Conservation (phyloP, 1,140 invertebrate genomes). For the Eurosta solidaginis region DNA sequence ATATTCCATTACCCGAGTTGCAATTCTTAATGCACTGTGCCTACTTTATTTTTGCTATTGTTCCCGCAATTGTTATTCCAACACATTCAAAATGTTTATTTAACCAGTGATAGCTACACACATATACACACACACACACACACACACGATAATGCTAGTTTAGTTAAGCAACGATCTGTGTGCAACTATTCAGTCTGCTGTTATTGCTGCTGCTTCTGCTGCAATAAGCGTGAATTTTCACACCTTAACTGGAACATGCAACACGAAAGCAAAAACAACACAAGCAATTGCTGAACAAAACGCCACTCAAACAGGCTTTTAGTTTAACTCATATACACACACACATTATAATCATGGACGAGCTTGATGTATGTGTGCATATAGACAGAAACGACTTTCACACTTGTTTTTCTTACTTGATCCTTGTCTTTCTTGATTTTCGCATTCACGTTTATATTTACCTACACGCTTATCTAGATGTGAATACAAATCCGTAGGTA, state of each 20-base stretch:
- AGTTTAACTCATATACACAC: background rate
- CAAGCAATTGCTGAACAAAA: background rate
- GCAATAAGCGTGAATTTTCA: conserved; percentile 20
- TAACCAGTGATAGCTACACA: no score
- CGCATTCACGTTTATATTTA: background rate
- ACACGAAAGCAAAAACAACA: background rate
- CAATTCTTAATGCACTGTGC: background rate
- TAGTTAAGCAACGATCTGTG: no score
- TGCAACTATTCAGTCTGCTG: no score
- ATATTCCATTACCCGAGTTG: background rate
- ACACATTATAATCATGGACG: background rate
- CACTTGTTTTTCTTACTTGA: background rate
- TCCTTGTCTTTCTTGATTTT: background rate
- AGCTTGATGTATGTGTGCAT: background rate
- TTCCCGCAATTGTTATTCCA: background rate
- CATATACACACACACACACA: no score
- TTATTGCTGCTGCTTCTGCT: background rate
- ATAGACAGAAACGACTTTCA: background rate
- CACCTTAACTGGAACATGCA: conserved; percentile 19
- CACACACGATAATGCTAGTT: no score
- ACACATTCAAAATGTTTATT: no score
- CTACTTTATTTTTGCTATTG: background rate
- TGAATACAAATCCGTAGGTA: background rate
- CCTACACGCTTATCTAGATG: background rate
- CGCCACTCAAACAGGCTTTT: background rate